phyloP scores from a whole-genome alignment of 2,797 vertebrate species.

The Iguana delicatissima region DNA sequence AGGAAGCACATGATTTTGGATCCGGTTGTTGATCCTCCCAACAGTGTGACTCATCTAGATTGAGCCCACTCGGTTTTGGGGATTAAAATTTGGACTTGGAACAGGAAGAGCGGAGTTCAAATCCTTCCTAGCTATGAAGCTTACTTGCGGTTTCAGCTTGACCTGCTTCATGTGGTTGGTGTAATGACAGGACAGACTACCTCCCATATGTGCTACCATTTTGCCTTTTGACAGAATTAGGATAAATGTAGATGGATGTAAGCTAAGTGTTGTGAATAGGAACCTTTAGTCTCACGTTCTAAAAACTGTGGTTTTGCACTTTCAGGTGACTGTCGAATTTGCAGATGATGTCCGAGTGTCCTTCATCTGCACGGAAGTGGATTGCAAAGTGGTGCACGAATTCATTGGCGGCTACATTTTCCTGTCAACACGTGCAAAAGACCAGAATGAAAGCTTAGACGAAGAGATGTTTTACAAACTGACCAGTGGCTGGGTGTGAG shows the following conservation, averaged over 20 bases:
- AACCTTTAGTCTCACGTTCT: background rate
- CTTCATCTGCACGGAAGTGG: slow-evolving; percentile 96
- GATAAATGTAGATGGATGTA: background rate
- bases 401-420: slow-evolving; percentile 99
- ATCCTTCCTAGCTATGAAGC: background rate
- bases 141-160: background rate
- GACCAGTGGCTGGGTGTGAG: slow-evolving; percentile 98
- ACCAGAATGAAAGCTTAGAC: slow-evolving; percentile 98
- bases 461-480: slow-evolving; percentile 99
- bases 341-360: slow-evolving; percentile 94
- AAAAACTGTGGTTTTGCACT: background rate
- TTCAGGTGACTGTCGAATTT: slow-evolving; percentile 96
- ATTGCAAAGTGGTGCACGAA: slow-evolving; percentile 98
- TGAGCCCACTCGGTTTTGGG: background rate
- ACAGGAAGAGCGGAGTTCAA: background rate
- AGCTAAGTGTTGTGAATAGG: background rate
- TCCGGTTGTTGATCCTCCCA: background rate
- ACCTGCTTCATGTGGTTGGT: background rate
- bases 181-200: background rate
- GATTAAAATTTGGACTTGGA: background rate
- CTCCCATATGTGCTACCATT: too few species aligned
- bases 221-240: background rate
- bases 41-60: background rate
- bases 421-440: slow-evolving; percentile 95
- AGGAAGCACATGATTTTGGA: background rate